Evolutionary conservation across 2,113 vertebrate genomes (phyloP).

Genomic region (Zosterops hypoxanthus): DNA sequence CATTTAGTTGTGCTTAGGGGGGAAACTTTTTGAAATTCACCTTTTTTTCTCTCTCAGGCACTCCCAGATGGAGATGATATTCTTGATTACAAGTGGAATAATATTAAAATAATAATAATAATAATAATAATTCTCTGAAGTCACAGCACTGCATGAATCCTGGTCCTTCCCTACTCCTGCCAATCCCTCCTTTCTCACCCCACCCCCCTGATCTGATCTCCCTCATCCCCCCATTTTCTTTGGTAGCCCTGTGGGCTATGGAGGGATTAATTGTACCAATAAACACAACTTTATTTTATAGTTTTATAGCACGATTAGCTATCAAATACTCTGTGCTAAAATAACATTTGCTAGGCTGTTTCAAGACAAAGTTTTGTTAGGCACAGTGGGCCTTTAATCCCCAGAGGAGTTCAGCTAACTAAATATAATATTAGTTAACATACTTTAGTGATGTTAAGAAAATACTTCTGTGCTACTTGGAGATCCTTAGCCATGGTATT

Average conservation of each 20-base stretch:
- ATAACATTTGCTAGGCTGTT: constrained; percentile 58
- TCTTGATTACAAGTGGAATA: neutral
- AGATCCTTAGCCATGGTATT: neutral
- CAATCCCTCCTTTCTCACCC: neutral
- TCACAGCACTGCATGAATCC: neutral
- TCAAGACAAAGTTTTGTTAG: constrained; percentile 64
- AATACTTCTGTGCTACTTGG: constrained; percentile 23
- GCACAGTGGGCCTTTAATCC: constrained; percentile 62
- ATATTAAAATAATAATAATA: neutral
- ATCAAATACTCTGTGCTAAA: constrained; percentile 61
- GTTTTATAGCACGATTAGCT: constrained; percentile 64
- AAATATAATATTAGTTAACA: constrained; percentile 68
- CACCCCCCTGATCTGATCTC: neutral
- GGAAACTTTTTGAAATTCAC: neutral
- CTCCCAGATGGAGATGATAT: neutral
- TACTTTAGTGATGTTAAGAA: constrained; percentile 66
- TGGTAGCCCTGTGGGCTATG: constrained; percentile 26
- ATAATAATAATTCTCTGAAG: neutral
- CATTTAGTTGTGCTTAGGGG: neutral
- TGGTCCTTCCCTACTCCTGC: neutral
- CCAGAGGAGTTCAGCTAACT: constrained; percentile 52
- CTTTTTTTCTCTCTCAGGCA: neutral
- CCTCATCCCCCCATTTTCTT: constrained; percentile 19
- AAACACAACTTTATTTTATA: constrained; percentile 67
- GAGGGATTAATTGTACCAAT: constrained; percentile 68